Evolutionary conservation across 2,797 vertebrate species (phyloP), one percentile per base, ranked within the genome.

Genomic region (Coilia nasus): DNA sequence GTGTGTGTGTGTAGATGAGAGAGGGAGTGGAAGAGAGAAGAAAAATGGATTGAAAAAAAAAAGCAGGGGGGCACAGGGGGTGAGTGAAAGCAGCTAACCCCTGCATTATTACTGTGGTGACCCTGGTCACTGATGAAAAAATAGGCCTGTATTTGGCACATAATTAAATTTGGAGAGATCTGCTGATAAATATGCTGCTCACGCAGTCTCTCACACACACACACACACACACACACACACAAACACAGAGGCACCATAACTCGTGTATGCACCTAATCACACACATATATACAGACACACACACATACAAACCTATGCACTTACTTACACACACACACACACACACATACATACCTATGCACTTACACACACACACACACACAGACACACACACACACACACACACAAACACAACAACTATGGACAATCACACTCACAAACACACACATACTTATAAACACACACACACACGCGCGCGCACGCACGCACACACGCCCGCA

Each of bases 401-500:
- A 71, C 80, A 71, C 84, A 67, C 44, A 56, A n/a, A 84, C 82
- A 81, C 41, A 83, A 0, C 1, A 50, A 12, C 6, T 6, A 12
- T 50, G 6, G 6, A 50, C 47, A 7, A 50, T 7, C 47, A 7
- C 47, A 7, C 47, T 50, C 56, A 19, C 14, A 57, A 14, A 59
- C 17, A 6, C 57, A 19, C 57, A 59, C 57, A 59, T 6, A 59
- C 2, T 7, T 17, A 10, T 3, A 17, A 7, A 59, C 64, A 71
- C 64, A 71, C 64, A 71, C 62, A 67, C 10, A 28, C 62, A 67
- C 62, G n/a, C 62, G 28, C 23, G 28, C 62, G 28, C 23, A 67
- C 62, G 28, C 62, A 28, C 62, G 28, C 62, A 67, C 62, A 67
- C 23, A 67, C 41, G 82, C 80, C 35, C 80, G 56, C 84, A 67